phyloP scores from a whole-genome alignment of 2,888 invertebrate genomes.

The Seira musarum region DNA sequence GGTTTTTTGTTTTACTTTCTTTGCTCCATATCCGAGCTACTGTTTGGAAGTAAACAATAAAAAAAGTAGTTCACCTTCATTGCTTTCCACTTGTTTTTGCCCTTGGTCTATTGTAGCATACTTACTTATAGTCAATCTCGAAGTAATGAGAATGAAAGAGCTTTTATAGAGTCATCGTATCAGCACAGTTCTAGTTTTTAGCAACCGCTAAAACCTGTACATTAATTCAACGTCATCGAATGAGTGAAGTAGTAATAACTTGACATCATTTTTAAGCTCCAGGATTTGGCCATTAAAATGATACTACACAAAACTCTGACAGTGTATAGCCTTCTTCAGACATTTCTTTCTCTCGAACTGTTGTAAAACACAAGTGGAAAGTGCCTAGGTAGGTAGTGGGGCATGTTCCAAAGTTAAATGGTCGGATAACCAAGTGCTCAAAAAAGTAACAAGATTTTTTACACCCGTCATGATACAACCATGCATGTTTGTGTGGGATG shows the following conservation, averaged over 20 bases:
- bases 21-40: neutral
- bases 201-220: too few relatives aligned
- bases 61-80: neutral
- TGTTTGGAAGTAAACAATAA: neutral
- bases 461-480: too few relatives aligned
- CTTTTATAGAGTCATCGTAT: neutral
- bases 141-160: neutral
- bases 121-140: neutral
- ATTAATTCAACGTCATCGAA: too few relatives aligned
- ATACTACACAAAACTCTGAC: too few relatives aligned
- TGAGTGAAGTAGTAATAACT: neutral
- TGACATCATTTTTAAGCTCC: neutral
- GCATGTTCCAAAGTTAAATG: neutral
- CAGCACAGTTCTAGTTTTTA: too few relatives aligned
- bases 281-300: neutral
- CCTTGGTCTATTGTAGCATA: too few relatives aligned
- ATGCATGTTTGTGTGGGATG: too few relatives aligned
- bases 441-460: too few relatives aligned
- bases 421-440: constrained; percentile 9
- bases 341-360: too few relatives aligned
- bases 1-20: neutral
- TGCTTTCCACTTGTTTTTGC: neutral
- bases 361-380: too few relatives aligned
- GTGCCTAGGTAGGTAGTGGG: too few relatives aligned
- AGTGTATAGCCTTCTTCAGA: too few relatives aligned